Conservation (phyloP, 2,888 invertebrate species). For the Drepana falcataria region DNA sequence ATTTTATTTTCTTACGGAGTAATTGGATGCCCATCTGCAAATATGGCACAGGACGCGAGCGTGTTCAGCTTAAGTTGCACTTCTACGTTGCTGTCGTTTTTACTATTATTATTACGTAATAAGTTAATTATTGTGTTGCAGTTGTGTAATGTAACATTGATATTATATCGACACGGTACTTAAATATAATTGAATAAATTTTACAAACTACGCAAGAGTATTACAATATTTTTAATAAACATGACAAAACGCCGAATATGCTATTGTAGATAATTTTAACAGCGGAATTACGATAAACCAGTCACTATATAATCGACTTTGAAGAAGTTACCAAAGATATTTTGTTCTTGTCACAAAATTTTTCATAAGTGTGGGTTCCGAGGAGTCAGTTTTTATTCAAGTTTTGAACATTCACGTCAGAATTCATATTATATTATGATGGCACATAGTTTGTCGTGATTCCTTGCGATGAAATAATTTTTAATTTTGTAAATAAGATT, state of each 20-base stretch:
- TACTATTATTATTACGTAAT: conserved; percentile 12
- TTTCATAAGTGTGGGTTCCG: neutral
- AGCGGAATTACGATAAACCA: conserved; percentile 44
- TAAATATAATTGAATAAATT: conserved; percentile 24
- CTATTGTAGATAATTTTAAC: conserved; percentile 29
- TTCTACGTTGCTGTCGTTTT: conserved; percentile 24
- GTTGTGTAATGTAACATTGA: conserved; percentile 10
- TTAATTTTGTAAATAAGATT: conserved; percentile 45
- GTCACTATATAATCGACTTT: neutral
- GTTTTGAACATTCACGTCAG: conserved; percentile 16
- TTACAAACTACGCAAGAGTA: neutral
- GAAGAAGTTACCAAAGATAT: conserved; percentile 4
- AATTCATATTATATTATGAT: conserved; percentile 7
- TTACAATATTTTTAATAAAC: conserved; percentile 34
- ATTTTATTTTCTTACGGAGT: conserved; percentile 76
- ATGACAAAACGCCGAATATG: conserved; percentile 45
- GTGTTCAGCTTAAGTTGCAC: conserved; percentile 38
- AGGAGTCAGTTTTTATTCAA: conserved; percentile 17
- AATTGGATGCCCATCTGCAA: conserved; percentile 75
- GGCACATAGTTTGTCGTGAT: conserved; percentile 34
- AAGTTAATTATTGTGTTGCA: conserved; percentile 10
- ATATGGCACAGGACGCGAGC: conserved; percentile 62
- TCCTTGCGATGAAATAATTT: conserved; percentile 32
- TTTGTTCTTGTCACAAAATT: neutral
- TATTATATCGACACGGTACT: conserved; percentile 44